phyloP scores from a whole-genome alignment of 1,140 invertebrate species.

The Colletes latitarsis region DNA sequence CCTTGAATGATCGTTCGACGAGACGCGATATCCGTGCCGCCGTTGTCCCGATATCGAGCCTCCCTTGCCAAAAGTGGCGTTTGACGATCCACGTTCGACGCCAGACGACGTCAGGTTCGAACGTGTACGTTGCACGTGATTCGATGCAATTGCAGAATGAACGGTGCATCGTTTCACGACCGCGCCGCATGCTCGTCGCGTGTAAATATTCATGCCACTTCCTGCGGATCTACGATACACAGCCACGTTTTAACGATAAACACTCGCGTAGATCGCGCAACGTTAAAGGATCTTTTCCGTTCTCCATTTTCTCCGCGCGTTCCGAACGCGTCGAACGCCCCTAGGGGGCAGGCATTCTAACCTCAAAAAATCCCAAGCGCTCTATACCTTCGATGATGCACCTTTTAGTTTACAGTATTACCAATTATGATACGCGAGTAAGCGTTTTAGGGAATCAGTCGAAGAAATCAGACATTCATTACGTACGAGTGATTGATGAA shows the following conservation, averaged over 20 bases:
- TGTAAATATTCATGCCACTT: conserved; percentile 27
- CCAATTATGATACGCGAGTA: no score
- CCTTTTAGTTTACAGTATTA: no score
- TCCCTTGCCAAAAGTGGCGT: conserved; percentile 39
- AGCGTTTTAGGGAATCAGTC: no score
- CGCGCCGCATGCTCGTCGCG: conserved; percentile 16
- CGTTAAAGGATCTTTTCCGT: no score
- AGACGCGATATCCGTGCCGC: conserved; percentile 17
- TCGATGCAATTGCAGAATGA: conserved; percentile 29
- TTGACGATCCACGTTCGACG: neutral
- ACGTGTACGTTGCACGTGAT: conserved; percentile 47
- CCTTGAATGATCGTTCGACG: conserved; percentile 25
- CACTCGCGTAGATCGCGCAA: neutral
- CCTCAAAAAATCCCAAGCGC: no score
- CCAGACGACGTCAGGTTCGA: conserved; percentile 17
- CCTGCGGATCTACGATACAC: neutral
- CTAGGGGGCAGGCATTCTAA: no score
- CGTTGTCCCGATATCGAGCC: neutral
- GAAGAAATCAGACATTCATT: no score
- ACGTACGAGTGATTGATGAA: no score
- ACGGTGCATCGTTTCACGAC: conserved; percentile 22
- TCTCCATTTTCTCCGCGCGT: no score
- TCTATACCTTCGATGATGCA: no score
- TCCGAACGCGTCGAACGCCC: no score
- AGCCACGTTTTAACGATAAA: conserved; percentile 9